Percentiles rank a stretch among this genome's conserved stretches.
These are phyloP conservation scores for Nipponia nippon DNA, from an alignment of 2,113 vertebrate species.

Conservation along the genomic window DNA sequence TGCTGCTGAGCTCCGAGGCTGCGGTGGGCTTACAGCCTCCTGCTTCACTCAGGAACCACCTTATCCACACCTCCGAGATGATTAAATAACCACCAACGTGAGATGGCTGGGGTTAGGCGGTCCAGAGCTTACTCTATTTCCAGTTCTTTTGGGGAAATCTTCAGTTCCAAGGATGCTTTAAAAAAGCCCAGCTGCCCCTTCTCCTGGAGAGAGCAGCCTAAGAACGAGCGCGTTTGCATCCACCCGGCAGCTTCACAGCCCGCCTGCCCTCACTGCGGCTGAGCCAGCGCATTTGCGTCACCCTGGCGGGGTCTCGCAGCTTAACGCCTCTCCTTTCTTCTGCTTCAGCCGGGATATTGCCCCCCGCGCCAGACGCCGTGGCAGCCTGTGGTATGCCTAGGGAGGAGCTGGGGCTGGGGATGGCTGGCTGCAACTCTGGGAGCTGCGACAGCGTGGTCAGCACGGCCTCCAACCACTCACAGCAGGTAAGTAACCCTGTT, in stretches of 20 bases:
- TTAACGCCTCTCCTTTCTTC: neutral
- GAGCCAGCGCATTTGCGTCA: rapidly evolving
- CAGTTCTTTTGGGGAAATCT: neutral
- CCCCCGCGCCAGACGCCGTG: rapidly evolving
- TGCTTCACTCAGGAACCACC: neutral
- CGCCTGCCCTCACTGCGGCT: neutral
- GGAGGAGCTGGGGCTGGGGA: slow-evolving; percentile 81
- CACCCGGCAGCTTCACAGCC: neutral
- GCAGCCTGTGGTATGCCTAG: slow-evolving; percentile 76
- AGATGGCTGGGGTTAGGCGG: rapidly evolving
- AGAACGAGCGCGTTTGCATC: rapidly evolving
- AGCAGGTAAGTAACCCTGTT: slow-evolving; percentile 74
- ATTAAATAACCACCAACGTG: rapidly evolving
- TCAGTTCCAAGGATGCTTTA: neutral
- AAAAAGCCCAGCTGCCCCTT: neutral
- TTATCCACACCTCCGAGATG: neutral
- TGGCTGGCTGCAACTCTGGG: slow-evolving; percentile 71
- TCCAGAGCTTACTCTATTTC: neutral
- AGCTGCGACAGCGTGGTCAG: slow-evolving; percentile 86
- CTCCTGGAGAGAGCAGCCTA: neutral
- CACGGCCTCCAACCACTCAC: slow-evolving; percentile 72
- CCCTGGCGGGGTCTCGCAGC: rapidly evolving
- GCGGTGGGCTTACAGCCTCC: neutral
- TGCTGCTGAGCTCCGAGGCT: neutral
- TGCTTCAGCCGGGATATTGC: neutral